Conservation (phyloP, 2,113 vertebrate species). For the Nannospalax galili region DNA sequence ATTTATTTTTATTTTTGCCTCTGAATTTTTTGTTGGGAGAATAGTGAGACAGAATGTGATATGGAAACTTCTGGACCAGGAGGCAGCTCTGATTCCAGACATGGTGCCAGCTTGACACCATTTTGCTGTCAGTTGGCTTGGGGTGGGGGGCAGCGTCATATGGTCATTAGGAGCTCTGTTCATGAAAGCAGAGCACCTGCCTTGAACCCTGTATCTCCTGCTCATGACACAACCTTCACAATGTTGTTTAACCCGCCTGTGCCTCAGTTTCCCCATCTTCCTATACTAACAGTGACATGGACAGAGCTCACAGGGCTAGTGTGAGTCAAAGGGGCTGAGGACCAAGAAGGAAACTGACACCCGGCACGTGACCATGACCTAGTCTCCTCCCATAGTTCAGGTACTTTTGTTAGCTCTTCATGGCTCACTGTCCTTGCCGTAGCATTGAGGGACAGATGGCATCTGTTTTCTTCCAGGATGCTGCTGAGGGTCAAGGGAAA, state of each 20-base stretch:
- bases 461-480: not conserved
- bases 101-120: not conserved
- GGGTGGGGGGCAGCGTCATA: fast-evolving
- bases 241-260: fast-evolving
- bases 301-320: no score
- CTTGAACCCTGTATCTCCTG: not conserved
- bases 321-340: not conserved
- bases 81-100: not conserved
- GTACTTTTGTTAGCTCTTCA: not conserved
- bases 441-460: not conserved
- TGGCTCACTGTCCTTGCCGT: not conserved
- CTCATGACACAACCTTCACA: not conserved
- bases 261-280: not conserved
- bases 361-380: fast-evolving
- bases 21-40: not conserved
- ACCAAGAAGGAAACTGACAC: fast-evolving
- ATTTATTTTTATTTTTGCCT: not conserved
- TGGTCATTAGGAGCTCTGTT: not conserved
- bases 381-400: no score
- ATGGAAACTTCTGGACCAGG: not conserved
- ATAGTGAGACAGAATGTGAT: not conserved
- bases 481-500: not conserved
- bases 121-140: no score
- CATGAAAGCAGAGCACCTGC: fast-evolving
- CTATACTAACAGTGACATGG: no score